Conservation (phyloP, 2,113 vertebrate species). For the Regulus satrapa region DNA sequence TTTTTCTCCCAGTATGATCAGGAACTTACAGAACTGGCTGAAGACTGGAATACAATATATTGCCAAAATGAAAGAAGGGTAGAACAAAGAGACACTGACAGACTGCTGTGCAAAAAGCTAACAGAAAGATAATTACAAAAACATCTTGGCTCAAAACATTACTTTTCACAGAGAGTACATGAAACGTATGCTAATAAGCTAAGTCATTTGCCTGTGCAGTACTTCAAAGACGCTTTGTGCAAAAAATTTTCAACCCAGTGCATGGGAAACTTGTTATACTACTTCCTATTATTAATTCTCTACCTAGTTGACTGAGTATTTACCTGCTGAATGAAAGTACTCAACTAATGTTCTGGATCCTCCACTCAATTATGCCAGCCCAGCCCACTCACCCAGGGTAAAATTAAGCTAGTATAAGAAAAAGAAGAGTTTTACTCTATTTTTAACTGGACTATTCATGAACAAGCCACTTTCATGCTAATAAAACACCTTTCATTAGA, state of each 20-base stretch:
- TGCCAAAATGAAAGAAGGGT: neutral
- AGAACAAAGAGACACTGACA: neutral
- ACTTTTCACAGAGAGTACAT: slow-evolving; percentile 16
- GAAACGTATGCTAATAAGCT: slow-evolving; percentile 41
- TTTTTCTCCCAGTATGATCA: neutral
- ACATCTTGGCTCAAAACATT: neutral
- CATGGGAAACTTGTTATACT: neutral
- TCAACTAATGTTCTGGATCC: neutral
- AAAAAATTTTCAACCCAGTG: neutral
- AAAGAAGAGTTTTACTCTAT: neutral
- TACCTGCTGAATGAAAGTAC: neutral
- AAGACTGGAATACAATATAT: neutral
- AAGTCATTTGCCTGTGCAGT: slow-evolving; percentile 1
- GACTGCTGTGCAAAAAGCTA: neutral
- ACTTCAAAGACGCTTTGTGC: slow-evolving; percentile 29
- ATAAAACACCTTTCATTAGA: neutral
- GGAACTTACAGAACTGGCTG: neutral
- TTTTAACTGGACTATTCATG: neutral
- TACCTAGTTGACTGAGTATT: neutral
- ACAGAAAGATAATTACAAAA: slow-evolving; percentile 8
- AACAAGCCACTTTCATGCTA: neutral
- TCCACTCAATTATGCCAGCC: neutral
- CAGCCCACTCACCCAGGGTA: neutral
- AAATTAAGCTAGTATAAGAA: neutral
- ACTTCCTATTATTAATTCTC: neutral